Evolutionary conservation across 2,113 vertebrate species (phyloP), one percentile per base, ranked within the genome.

Genomic region (Burhinus oedicnemus): DNA sequence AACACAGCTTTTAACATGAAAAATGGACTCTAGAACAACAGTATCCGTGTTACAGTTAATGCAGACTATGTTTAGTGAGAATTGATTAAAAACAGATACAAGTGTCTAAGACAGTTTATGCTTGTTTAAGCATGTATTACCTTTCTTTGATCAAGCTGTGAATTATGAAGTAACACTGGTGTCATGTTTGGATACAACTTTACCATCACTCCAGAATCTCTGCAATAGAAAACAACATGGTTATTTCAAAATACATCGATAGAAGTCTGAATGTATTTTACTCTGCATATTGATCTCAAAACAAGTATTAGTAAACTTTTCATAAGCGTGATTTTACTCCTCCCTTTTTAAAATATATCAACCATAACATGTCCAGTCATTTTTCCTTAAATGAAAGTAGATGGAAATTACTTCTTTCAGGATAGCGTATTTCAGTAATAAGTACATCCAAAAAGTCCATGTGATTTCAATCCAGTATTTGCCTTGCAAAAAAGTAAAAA

Each of bases 171-270:
- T 44, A 99, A 96, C 44, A 99, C 99, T 8, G 99, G 97, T 90
- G 98, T 99, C 99, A 99, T 99, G 96, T 99, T 99, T 87, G 99
- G 98, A 91, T 99, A 99, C 34, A 99, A 97, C 97, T 99, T 99
- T 77, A 99, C 98, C 99, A 99, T 99, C 49, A 99, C 99, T 64
- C 99, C 99, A 92, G 98, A 98, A 87, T 99, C 99, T 94, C 99
- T 99, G 97, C 8, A 94, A 75, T 36, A 93, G 23, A 74, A 71
- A 72, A 94, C 66, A 83, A 79, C 10, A 38, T 8, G 12, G 22
- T 96, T 97, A 94, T 70, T 94, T 89, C 22, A 68, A 21, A 74
- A 76, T 8, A 15, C 34, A 60, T 2, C 7, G 44, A 40, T 0
- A 38, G 14, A 75, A 64, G 5, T 20, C 60, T 49, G 20, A 13